Evolutionary conservation across 2,888 invertebrate species (phyloP), one percentile per base, ranked within the genome.

Genomic region (Lydus trimaculatus): DNA sequence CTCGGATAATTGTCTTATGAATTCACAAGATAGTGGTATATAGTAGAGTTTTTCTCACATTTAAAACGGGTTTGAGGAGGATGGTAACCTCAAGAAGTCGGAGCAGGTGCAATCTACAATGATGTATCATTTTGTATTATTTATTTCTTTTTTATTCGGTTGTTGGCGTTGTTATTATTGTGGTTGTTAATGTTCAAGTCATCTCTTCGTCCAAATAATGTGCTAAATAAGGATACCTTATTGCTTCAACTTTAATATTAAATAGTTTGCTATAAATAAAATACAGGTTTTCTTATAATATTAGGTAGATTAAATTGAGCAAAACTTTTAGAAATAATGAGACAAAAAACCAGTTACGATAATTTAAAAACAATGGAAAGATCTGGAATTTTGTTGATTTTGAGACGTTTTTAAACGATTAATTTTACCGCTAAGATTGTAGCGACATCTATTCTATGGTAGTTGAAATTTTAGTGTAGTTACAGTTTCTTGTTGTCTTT

Each of bases 71-170:
- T 76, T 76, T 74, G n/a, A n/a, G n/a, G n/a, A n/a, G n/a, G n/a
- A n/a, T n/a, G n/a, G n/a, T n/a, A n/a, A n/a, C n/a, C n/a, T n/a
- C n/a, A n/a, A n/a, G n/a, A n/a, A n/a, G n/a, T n/a, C n/a, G 67
- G 70, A 72, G 75, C 75, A 76, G 75, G 75, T 76, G 75, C 75
- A 76, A 73, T 72, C 65, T 31, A 64, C 73, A 67, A 66, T 71
- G 73, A 73, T 70, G 69, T 69, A 73, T 73, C 71, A 72, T 73
- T 72, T 71, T 72, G 66, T 68, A 67, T 70, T 70, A 70, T 70
- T 66, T 67, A 67, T 66, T 67, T 64, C 66, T 64, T 58, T 48
- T 48, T 7, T 11, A 48, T 48, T 48, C 11, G n/a, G 5, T 43
- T 43, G 36, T 36, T 36, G 13, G 2, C 4, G 28, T 28, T 28